Evolutionary conservation across 2,797 vertebrate genomes (phyloP), one percentile per base, ranked within the genome.

Genomic region (Paramormyrops hopkinsi): DNA sequence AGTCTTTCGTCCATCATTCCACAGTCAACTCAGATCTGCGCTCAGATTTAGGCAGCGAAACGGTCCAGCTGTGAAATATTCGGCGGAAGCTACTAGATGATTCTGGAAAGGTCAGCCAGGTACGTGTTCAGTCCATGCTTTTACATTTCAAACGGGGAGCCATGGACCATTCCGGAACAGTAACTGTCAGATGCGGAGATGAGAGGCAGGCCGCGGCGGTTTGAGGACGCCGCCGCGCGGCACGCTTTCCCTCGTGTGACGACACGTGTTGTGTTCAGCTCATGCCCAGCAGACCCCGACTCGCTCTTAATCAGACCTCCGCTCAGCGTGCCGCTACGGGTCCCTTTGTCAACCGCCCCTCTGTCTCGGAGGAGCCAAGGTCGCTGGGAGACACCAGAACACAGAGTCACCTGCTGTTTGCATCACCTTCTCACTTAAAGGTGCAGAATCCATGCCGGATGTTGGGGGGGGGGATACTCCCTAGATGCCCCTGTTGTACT

Each of bases 321-420:
- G 41, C 86, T 56, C 7, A 2, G n/a, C 51, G 8, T 14, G 53
- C 19, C 22, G 4, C 37, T 9, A 22, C n/a, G 5, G 69, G 19
- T 29, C 86, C 88, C 88, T 90, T 89, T 89, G 54, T 88, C 86
- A 41, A 65, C 48, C 69, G 19, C 56, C 50, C 25, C 22, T 14
- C 22, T n/a, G 82, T 84, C 90, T 73, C 76, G 7, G n/a, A 76
- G 88, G 88, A 89, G 41, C 19, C 50, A 3, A 19, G 14, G 86
- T 89, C 88, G 62, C 90, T 83, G 37, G 89, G 90, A 84, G 83
- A 90, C 90, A 14, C n/a, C 8, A 62, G 19, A 73, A 17, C n/a
- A 50, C 19, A 54, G 76, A 83, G 88, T 87, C 88, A 51, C 85
- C 84, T 69, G 85, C 88, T 87, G 90, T 83, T 56, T 73, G 59